A percentile compares a stretch with the other conserved stretches of the same genome.
Conservation (phyloP, 2,797 vertebrate genomes). For the Hypotaenidia philippensis region DNA sequence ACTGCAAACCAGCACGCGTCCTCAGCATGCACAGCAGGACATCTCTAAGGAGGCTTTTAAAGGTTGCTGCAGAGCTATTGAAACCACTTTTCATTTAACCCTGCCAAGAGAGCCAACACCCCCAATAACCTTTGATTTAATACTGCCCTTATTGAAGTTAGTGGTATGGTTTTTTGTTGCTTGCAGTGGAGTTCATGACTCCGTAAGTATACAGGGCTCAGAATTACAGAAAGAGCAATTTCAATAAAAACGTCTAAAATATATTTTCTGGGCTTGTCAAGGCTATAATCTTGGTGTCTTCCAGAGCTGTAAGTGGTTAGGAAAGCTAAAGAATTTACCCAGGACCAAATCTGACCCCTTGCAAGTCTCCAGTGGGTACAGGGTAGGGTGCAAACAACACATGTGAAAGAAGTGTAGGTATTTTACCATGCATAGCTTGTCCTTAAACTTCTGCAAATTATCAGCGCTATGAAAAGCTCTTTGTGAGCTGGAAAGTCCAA, state of each 20-base stretch:
- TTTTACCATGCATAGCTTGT: background rate
- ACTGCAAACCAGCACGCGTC: background rate
- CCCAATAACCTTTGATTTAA: slow-evolving; percentile 19
- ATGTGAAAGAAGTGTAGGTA: background rate
- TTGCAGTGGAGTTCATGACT: slow-evolving; percentile 49
- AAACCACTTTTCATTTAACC: background rate
- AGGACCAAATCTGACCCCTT: background rate
- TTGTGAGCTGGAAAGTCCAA: slow-evolving; percentile 42
- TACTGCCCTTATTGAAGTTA: background rate
- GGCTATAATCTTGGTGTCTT: slow-evolving; percentile 42
- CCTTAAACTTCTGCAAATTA: slow-evolving; percentile 26
- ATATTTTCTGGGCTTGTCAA: background rate
- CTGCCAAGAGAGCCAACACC: slow-evolving; percentile 20
- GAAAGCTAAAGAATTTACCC: slow-evolving; percentile 28
- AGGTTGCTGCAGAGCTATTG: background rate
- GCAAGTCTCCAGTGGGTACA: background rate
- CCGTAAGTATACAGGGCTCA: background rate
- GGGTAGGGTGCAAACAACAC: slow-evolving; percentile 18
- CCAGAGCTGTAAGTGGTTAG: slow-evolving; percentile 17
- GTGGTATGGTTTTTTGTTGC: background rate
- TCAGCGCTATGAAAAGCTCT: slow-evolving; percentile 47
- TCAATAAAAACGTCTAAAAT: slow-evolving; percentile 29
- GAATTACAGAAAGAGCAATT: slow-evolving; percentile 34
- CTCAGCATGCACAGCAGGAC: background rate
- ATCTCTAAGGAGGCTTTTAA: background rate